Percentiles rank a stretch among this genome's conserved stretches.
Evolutionary conservation across 2,797 vertebrate genomes (phyloP).

Genomic region (Arnoldichthys spilopterus): DNA sequence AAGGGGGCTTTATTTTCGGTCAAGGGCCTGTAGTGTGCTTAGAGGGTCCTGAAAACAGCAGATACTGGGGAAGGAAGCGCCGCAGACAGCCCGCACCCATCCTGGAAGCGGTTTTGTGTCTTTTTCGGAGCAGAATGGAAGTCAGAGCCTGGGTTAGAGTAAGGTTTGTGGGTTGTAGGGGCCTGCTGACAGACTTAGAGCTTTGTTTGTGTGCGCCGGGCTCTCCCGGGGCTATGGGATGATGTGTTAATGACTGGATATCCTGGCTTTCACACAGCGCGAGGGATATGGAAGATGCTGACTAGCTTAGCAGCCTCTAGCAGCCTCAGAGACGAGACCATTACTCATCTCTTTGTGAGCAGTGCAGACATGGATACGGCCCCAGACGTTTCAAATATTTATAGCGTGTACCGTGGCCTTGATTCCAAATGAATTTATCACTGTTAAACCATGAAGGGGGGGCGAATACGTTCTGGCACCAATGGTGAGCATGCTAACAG

Average conservation of each 20-base stretch:
- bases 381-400: background rate
- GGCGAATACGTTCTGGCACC: background rate
- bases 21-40: background rate
- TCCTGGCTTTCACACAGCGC: conserved; percentile 3
- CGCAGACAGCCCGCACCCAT: conserved; percentile 31
- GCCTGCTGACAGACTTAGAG: conserved; percentile 53
- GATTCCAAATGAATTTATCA: background rate
- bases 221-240: conserved; percentile 12
- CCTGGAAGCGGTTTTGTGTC: conserved; percentile 21
- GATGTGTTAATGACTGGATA: conserved; percentile 40
- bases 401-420: background rate
- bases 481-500: background rate
- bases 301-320: background rate
- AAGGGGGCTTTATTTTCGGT: background rate
- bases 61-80: conserved; percentile 32
- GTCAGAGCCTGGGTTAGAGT: background rate
- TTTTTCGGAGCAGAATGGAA: background rate
- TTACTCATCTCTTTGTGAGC: background rate
- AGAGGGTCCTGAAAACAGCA: background rate
- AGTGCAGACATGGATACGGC: background rate
- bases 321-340: background rate
- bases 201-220: conserved; percentile 44
- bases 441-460: background rate
- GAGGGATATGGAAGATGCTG: background rate
- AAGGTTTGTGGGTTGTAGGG: background rate